phyloP scores from a whole-genome alignment of 1,140 invertebrate genomes.

The Theocolax elegans region DNA sequence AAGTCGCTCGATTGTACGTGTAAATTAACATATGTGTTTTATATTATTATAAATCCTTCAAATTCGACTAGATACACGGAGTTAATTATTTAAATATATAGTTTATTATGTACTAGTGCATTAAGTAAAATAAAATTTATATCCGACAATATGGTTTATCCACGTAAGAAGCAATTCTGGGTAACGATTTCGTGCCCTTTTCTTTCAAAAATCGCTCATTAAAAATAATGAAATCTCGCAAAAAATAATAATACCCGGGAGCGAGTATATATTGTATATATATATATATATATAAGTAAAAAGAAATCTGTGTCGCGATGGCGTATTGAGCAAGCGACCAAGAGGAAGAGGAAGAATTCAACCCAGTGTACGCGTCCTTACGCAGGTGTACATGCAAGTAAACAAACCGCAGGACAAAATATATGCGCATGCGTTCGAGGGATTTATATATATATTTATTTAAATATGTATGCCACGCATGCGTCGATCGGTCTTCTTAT shows the following conservation, averaged over 20 bases:
- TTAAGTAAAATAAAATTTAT: no score
- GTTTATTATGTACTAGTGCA: no score
- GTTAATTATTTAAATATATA: no score
- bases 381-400: conserved; percentile 4
- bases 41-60: no score
- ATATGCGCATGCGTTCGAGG: background rate
- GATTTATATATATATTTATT: conserved; percentile 12
- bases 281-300: no score
- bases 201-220: conserved; percentile 12
- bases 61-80: no score
- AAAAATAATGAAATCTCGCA: background rate
- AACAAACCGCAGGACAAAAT: background rate
- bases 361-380: no score
- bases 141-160: no score
- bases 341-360: no score
- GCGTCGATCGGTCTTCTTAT: conserved; percentile 7
- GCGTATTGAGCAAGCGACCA: background rate
- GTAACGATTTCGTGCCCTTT: background rate
- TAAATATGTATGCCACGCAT: conserved; percentile 28
- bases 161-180: background rate
- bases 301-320: conserved; percentile 21
- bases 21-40: no score
- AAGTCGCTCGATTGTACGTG: no score
- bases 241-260: background rate
- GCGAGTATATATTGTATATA: no score